Conservation (phyloP, 2,113 vertebrate genomes). For the Phocoena sinus region DNA sequence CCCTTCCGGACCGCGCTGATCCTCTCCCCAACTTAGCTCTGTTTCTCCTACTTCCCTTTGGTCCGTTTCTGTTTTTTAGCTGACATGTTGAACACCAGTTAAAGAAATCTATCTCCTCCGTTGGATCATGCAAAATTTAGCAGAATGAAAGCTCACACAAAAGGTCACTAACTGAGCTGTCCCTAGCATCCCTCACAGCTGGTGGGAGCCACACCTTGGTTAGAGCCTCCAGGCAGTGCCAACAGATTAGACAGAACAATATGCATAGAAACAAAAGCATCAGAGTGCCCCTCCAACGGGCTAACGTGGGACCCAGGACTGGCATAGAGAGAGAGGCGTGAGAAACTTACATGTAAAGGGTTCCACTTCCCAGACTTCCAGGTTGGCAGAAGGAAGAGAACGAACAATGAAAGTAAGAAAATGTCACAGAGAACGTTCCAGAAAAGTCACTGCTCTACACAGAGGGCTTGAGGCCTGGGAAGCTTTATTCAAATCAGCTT, state of each 20-base stretch:
- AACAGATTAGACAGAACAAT: neutral
- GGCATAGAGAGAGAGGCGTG: neutral
- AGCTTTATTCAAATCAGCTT: neutral
- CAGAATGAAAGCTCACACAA: neutral
- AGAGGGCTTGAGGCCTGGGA: constrained; percentile 5
- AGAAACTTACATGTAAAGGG: constrained; percentile 95
- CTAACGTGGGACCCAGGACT: neutral
- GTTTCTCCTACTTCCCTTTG: neutral
- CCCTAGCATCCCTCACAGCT: neutral
- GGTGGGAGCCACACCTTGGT: neutral
- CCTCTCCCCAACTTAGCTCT: neutral
- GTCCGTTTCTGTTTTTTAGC: neutral
- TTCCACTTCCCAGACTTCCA: constrained; percentile 97
- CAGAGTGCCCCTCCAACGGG: neutral
- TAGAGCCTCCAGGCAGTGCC: neutral
- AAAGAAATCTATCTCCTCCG: neutral
- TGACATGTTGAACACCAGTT: neutral
- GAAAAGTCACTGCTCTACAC: constrained; percentile 61
- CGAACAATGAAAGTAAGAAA: constrained; percentile 79
- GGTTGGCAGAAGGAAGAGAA: constrained; percentile 81
- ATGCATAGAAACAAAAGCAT: neutral
- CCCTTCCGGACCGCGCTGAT: neutral
- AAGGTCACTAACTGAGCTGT: neutral
- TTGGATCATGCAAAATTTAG: neutral
- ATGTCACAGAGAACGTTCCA: constrained; percentile 53